These are phyloP conservation scores for Lypha dubia DNA, from an alignment of 2,888 invertebrate species.

Conservation along the genomic window DNA sequence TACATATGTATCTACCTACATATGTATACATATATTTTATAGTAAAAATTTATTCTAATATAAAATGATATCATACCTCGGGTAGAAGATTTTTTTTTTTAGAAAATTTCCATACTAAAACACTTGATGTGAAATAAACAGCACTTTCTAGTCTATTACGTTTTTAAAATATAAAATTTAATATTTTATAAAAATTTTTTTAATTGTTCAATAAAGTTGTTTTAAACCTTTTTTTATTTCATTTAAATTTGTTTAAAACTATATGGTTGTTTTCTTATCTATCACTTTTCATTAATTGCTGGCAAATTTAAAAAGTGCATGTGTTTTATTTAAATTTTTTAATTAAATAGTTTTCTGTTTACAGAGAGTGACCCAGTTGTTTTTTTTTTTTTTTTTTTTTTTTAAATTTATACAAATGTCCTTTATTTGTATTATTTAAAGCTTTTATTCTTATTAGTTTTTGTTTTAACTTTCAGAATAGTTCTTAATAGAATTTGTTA, in stretches of 20 bases:
- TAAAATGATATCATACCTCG: constrained; percentile 13
- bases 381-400: too few species aligned
- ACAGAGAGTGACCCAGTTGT: constrained; percentile 35
- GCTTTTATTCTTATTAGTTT: background rate
- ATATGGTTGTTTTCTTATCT: constrained; percentile 5
- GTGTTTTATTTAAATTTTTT: constrained; percentile 22
- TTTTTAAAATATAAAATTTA: background rate
- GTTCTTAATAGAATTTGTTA: constrained; percentile 26
- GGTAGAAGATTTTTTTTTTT: background rate
- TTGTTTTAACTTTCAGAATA: constrained; percentile 28
- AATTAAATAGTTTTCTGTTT: background rate
- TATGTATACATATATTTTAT: background rate
- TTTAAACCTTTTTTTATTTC: background rate
- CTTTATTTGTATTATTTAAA: constrained; percentile 9
- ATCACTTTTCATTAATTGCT: constrained; percentile 21
- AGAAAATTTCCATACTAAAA: background rate
- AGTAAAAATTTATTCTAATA: background rate
- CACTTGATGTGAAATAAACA: background rate
- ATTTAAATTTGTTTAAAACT: background rate
- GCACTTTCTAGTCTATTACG: background rate
- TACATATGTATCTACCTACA: background rate
- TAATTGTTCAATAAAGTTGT: background rate
- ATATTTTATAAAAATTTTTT: background rate
- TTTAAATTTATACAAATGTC: background rate
- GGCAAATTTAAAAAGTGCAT: background rate